Evolutionary conservation across 1,140 invertebrate genomes (phyloP).

Genomic region (Aphelinus atriplicis): DNA sequence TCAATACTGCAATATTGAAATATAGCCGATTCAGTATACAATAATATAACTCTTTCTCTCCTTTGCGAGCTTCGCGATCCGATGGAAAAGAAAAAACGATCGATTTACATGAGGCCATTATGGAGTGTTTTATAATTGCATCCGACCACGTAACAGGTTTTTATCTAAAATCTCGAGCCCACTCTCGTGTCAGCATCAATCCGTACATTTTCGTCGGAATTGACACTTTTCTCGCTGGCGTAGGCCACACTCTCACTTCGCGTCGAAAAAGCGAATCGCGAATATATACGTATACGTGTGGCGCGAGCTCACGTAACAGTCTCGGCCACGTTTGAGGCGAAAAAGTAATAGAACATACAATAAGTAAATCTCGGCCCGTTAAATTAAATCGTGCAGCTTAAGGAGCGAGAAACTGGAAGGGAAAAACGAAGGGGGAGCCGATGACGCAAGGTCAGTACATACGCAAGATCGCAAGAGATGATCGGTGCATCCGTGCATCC

Average conservation of each 20-base stretch:
- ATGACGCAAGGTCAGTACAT: not conserved
- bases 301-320: not conserved
- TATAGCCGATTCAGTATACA: too few relatives aligned
- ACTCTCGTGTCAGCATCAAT: not conserved
- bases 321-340: not conserved
- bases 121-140: not conserved
- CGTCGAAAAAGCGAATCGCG: not conserved
- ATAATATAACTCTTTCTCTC: too few relatives aligned
- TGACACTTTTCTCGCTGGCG: not conserved
- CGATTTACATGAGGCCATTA: not conserved
- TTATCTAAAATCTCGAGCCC: not conserved
- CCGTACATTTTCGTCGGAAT: not conserved
- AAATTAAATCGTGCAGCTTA: not conserved
- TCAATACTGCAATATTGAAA: too few relatives aligned
- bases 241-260: not conserved
- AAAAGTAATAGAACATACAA: not conserved
- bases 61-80: not conserved
- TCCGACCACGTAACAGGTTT: not conserved
- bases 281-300: not conserved
- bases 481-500: not conserved
- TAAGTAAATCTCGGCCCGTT: not conserved
- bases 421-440: not conserved
- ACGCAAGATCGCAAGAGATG: too few relatives aligned
- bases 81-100: not conserved
- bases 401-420: not conserved